These are phyloP conservation scores for Elanoides forficatus DNA, from an alignment of 2,113 vertebrate species.

Conservation along the genomic window DNA sequence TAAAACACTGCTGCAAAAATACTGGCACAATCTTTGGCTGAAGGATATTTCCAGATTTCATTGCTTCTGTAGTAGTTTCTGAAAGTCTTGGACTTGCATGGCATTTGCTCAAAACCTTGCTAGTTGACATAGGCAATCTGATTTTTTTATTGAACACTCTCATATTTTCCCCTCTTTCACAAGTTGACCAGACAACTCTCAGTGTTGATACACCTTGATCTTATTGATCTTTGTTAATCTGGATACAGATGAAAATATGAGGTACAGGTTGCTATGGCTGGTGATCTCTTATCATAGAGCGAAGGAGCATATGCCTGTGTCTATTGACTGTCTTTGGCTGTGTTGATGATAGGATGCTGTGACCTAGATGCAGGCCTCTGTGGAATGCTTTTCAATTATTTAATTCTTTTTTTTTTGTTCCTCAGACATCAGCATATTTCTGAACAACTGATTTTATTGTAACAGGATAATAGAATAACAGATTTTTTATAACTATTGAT, in stretches of 20 bases:
- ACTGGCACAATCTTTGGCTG: not conserved
- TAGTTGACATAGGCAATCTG: not conserved
- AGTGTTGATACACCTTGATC: not conserved
- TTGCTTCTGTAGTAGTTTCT: not conserved
- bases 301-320: not conserved
- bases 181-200: not conserved
- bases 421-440: not conserved
- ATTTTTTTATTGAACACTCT: not conserved
- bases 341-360: not conserved
- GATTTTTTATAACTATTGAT: not conserved
- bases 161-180: not conserved
- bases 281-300: not conserved
- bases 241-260: not conserved
- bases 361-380: not conserved
- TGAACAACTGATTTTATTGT: not conserved
- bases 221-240: not conserved
- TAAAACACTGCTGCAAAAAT: not conserved
- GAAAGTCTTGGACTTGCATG: not conserved
- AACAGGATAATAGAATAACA: not conserved
- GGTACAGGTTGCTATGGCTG: not conserved
- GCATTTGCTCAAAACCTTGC: not conserved
- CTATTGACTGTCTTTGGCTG: not conserved
- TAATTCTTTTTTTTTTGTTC: not conserved
- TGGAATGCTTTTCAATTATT: not conserved
- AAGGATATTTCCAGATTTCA: not conserved